Percentiles rank a stretch among this genome's conserved stretches.
These are phyloP conservation scores for Melanotaenia duboulayi DNA, from an alignment of 2,113 vertebrate genomes.

Conservation along the genomic window DNA sequence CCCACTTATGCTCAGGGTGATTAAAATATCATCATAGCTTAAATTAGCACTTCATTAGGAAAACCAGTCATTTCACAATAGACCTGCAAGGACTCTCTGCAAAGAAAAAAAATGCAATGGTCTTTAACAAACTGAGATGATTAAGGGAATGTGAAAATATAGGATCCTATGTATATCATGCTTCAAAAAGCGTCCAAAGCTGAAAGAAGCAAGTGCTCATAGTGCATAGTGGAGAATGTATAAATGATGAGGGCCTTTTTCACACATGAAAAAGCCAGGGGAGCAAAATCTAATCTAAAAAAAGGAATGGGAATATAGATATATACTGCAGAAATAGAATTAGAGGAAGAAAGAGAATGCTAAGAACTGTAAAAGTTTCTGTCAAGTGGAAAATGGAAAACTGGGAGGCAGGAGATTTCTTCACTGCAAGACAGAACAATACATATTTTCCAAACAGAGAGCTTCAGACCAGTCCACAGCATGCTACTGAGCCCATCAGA, in stretches of 20 bases:
- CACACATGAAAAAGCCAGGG: slow-evolving; percentile 35
- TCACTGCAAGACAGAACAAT: slow-evolving; percentile 40
- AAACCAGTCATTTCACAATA: slow-evolving; percentile 37
- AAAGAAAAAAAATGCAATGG: slow-evolving; percentile 10
- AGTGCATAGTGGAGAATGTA: slow-evolving; percentile 24
- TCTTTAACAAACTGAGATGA: slow-evolving; percentile 45
- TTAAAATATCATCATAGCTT: slow-evolving; percentile 67
- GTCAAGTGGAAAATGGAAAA: slow-evolving; percentile 68
- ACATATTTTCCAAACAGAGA: slow-evolving; percentile 32
- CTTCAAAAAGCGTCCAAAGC: slow-evolving; percentile 41
- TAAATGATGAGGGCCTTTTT: slow-evolving; percentile 47
- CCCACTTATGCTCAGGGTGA: slow-evolving; percentile 37
- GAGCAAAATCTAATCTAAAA: slow-evolving; percentile 35
- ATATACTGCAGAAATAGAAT: slow-evolving; percentile 22
- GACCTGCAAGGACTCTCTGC: slow-evolving; percentile 9
- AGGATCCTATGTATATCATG: slow-evolving; percentile 33
- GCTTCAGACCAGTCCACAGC: slow-evolving; percentile 49
- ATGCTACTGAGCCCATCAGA: slow-evolving; percentile 53
- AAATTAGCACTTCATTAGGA: slow-evolving; percentile 63
- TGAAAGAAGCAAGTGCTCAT: slow-evolving; percentile 21
- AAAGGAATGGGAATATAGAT: slow-evolving; percentile 10
- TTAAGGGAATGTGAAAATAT: slow-evolving; percentile 47
- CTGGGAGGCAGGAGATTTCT: slow-evolving; percentile 49
- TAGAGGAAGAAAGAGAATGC: slow-evolving; percentile 20
- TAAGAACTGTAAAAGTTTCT: slow-evolving; percentile 45